Percentiles rank a stretch among this genome's conserved stretches.
phyloP scores from a whole-genome alignment of 2,888 invertebrate species.

The Allygus modestus region DNA sequence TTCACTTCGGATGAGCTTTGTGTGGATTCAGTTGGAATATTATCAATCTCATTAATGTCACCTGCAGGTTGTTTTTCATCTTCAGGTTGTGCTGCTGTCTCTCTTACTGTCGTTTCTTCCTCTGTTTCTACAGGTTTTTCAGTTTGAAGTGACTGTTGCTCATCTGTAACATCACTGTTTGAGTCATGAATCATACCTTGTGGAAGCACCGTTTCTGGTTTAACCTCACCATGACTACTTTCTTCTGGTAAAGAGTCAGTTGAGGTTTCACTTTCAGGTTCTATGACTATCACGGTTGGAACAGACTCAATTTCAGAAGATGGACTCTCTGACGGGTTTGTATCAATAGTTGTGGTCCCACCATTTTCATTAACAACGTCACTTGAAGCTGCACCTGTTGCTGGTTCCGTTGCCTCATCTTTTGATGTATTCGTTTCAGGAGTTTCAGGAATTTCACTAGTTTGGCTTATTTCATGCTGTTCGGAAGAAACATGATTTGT shows the following conservation, averaged over 20 bases:
- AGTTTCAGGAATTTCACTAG: conserved; percentile 1
- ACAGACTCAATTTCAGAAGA: conserved; percentile 63
- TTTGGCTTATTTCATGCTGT: not conserved
- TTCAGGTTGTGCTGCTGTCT: conserved; percentile 21
- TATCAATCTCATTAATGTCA: conserved; percentile 65
- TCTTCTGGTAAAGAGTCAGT: conserved; percentile 21
- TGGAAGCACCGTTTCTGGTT: not conserved
- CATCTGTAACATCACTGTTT: not conserved
- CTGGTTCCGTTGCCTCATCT: not conserved
- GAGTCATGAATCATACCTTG: not conserved
- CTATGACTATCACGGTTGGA: conserved; percentile 25
- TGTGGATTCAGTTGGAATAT: conserved; percentile 37
- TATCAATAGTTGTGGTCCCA: not conserved
- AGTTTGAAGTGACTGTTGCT: conserved; percentile 15
- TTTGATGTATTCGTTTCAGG: not conserved
- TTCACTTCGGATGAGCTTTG: conserved; percentile 18
- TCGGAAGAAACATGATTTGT: not conserved
- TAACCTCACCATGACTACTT: conserved; percentile 38
- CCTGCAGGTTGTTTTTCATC: conserved; percentile 68
- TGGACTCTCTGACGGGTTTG: conserved; percentile 53
- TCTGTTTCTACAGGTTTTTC: not conserved
- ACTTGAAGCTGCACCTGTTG: not conserved
- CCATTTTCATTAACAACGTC: not conserved
- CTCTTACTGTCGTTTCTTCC: conserved; percentile 24
- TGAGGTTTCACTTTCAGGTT: conserved; percentile 22